Percentiles rank a stretch among this genome's conserved stretches.
phyloP scores from a whole-genome alignment of 2,113 vertebrate genomes.

The Tupaia chinensis region DNA sequence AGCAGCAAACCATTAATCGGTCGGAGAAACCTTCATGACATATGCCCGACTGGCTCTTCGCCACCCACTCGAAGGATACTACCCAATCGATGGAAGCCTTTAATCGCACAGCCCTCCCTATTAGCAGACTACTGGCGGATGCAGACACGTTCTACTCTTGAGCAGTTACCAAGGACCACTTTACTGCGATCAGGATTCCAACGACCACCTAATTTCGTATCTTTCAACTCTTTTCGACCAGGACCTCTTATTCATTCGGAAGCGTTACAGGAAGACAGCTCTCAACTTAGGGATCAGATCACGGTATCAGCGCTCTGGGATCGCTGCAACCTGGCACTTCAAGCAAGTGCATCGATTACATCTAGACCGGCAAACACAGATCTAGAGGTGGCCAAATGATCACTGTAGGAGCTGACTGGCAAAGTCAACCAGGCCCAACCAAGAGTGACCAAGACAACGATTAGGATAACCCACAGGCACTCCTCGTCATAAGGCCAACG shows the following conservation, averaged over 20 bases:
- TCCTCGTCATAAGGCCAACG: slow-evolving; percentile 99
- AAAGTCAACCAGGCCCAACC: slow-evolving; percentile 97
- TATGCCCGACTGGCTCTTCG: slow-evolving; percentile 95
- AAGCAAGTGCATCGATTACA: slow-evolving; percentile 91
- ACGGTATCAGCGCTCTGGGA: slow-evolving; percentile 91
- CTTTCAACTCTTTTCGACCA: slow-evolving; percentile 91
- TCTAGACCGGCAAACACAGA: slow-evolving; percentile 96
- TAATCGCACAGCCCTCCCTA: slow-evolving; percentile 93
- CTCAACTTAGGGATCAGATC: slow-evolving; percentile 94
- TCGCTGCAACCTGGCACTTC: slow-evolving; percentile 92
- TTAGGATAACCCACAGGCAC: slow-evolving; percentile 95
- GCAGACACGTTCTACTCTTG: slow-evolving; percentile 98
- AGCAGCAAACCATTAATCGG: slow-evolving; percentile 92
- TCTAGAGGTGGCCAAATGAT: slow-evolving; percentile 97
- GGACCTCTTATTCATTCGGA: slow-evolving; percentile 93
- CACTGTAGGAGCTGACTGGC: slow-evolving; percentile 96
- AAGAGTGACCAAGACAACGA: slow-evolving; percentile 99
- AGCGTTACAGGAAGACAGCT: slow-evolving; percentile 92
- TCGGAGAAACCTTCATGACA: slow-evolving; percentile 93
- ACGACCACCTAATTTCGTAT: slow-evolving; percentile 91
- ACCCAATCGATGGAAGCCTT: slow-evolving; percentile 93
- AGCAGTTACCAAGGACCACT: slow-evolving; percentile 93
- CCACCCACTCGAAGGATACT: slow-evolving; percentile 93
- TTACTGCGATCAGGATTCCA: slow-evolving; percentile 94
- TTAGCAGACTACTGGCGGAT: slow-evolving; percentile 92